These are phyloP conservation scores for Neodiprion virginianus DNA, from an alignment of 1,140 invertebrate genomes.

Conservation along the genomic window DNA sequence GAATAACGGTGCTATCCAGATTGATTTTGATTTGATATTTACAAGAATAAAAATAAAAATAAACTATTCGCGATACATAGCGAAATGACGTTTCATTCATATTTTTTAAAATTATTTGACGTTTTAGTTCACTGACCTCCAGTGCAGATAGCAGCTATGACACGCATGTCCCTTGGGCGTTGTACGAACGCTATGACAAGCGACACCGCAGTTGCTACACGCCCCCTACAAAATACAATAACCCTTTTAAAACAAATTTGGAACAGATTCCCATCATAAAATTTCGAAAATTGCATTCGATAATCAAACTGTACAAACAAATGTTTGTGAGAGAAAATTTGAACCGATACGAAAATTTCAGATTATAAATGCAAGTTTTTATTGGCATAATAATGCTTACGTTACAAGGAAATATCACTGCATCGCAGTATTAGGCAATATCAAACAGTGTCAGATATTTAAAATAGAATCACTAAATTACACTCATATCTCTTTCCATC, in stretches of 20 bases:
- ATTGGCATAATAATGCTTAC: too few species aligned
- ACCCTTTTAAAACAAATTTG: slow-evolving; percentile 50
- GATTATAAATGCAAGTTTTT: too few species aligned
- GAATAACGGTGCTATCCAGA: background rate
- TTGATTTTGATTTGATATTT: slow-evolving; percentile 34
- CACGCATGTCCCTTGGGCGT: slow-evolving; percentile 80
- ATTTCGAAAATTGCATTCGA: background rate
- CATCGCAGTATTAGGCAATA: too few species aligned
- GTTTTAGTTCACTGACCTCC: slow-evolving; percentile 69
- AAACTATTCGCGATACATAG: background rate
- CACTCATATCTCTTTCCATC: too few species aligned
- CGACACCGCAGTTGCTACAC: slow-evolving; percentile 81
- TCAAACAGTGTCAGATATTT: too few species aligned
- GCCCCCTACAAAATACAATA: slow-evolving; percentile 65
- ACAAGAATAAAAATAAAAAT: slow-evolving; percentile 23
- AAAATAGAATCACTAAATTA: too few species aligned
- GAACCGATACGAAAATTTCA: too few species aligned
- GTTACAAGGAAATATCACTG: too few species aligned
- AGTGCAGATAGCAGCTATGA: slow-evolving; percentile 81
- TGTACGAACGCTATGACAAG: slow-evolving; percentile 73
- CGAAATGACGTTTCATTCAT: slow-evolving; percentile 34
- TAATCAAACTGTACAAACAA: too few species aligned
- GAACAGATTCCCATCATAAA: slow-evolving; percentile 19
- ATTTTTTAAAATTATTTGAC: slow-evolving; percentile 3
- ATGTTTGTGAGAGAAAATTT: too few species aligned